Evolutionary conservation across 2,888 invertebrate genomes (phyloP).

Genomic region (Papilio elwesi): DNA sequence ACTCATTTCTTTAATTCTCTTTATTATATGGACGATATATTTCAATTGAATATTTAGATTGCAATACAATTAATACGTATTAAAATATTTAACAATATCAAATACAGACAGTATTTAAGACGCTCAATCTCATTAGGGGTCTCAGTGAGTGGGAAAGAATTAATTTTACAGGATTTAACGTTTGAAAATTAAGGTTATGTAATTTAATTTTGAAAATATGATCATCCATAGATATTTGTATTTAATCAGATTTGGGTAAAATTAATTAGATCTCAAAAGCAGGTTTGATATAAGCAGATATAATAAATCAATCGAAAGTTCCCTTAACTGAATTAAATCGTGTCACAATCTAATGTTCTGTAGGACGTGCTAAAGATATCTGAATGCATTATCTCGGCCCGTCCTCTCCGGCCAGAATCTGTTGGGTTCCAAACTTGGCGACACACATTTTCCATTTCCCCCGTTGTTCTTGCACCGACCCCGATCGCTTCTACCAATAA

Average conservation of each 20-base stretch:
- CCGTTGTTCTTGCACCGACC: conserved; percentile 67
- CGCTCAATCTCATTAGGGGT: no score
- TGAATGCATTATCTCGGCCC: conserved; percentile 75
- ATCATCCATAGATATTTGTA: no score
- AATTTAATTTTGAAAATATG: no score
- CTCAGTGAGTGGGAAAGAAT: no score
- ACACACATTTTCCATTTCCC: conserved; percentile 83
- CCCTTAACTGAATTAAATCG: conserved; percentile 38
- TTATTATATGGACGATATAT: conserved; percentile 69
- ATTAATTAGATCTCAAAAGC: no score
- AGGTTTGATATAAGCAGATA: neutral
- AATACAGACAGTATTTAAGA: no score
- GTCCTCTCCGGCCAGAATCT: conserved; percentile 71
- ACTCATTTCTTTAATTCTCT: conserved; percentile 65
- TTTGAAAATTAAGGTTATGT: no score
- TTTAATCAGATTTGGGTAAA: no score
- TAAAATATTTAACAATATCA: no score
- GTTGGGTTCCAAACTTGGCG: conserved; percentile 75
- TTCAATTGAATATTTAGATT: conserved; percentile 42
- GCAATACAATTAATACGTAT: neutral
- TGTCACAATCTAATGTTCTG: conserved; percentile 19
- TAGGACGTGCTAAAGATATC: conserved; percentile 59
- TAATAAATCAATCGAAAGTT: conserved; percentile 40
- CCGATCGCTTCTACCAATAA: conserved; percentile 77
- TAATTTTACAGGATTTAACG: no score